Conservation (phyloP, 2,113 vertebrate species). For the Scytalopus superciliaris region DNA sequence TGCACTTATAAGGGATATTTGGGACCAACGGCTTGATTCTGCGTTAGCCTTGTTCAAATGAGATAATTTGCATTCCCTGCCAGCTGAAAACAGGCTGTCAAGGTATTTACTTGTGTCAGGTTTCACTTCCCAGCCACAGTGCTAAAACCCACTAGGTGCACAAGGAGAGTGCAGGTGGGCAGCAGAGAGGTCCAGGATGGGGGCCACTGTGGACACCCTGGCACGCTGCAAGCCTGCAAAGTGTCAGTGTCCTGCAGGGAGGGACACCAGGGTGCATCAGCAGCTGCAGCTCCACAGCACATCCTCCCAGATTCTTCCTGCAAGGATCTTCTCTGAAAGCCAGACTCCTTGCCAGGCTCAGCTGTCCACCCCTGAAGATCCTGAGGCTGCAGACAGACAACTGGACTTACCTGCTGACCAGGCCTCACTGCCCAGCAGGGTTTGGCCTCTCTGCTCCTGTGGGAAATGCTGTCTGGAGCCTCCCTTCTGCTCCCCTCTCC, state of each 20-base stretch:
- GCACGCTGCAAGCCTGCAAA: neutral
- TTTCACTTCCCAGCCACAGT: neutral
- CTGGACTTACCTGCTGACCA: neutral
- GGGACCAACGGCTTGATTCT: constrained; percentile 40
- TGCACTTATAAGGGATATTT: constrained; percentile 59
- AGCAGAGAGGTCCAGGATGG: neutral
- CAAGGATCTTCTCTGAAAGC: neutral
- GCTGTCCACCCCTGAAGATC: neutral
- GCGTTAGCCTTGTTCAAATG: constrained; percentile 32
- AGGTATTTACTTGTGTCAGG: constrained; percentile 30
- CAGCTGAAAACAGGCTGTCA: neutral
- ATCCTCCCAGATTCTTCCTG: neutral
- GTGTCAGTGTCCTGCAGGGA: neutral
- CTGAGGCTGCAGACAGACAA: neutral
- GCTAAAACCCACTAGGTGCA: neutral
- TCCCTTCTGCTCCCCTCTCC: neutral
- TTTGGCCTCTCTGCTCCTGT: neutral
- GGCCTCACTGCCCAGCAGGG: neutral
- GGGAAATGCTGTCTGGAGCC: neutral
- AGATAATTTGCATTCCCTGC: constrained; percentile 54
- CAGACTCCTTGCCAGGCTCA: neutral
- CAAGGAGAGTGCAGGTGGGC: neutral
- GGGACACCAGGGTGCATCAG: neutral
- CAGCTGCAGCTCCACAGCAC: neutral
- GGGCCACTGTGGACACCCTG: neutral